Evolutionary conservation across 1,140 invertebrate species (phyloP), one percentile per base, ranked within the genome.

Genomic region (Macrocentrus cingulum): DNA sequence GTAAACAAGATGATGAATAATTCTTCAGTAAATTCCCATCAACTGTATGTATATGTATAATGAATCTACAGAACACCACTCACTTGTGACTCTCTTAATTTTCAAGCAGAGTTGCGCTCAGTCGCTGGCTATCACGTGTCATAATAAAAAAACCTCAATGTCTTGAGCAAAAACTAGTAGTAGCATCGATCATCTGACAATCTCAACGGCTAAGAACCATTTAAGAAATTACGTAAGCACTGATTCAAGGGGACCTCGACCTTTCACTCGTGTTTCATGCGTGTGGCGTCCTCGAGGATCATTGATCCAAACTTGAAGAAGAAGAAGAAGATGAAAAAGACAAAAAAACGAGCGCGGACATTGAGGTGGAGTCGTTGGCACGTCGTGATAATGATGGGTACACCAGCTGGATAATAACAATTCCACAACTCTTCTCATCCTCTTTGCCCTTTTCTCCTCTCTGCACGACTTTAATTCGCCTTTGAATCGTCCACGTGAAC

Each of bases 181-280:
- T 51, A 37, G 49, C 25, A 51, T 51, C 18, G 49, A 51, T 48
- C 45, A 48, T 48, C 23, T 18, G 8, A 46, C 9, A 46, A 46
- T 46, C 18, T 8, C 19, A 23, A 46, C n/a, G 4, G 19, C 44
- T 19, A 20, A n/a, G 20, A 46, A 20, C 19, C n/a, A 46, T 46
- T 46, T 46, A 20, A 46, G 19, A 46, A 46, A 23, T 46, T 46
- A 46, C 44, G 44, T 23, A 46, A 46, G 6, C 44, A 46, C 1
- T 46, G 9, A 32, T 51, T 29, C 25, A 29, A 29, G 29, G 22
- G 22, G 18, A 18, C 25, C 32, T 36, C 15, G 19, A 23, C n/a
- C 45, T 23, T 19, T 44, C 16, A 18, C n/a, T 44, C 42, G 7
- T 8, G 19, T n/a, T 15, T 20, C 16, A 19, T 45, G 19, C 9